These are phyloP conservation scores for Amiota mariae DNA, from an alignment of 2,888 invertebrate species.

Conservation along the genomic window DNA sequence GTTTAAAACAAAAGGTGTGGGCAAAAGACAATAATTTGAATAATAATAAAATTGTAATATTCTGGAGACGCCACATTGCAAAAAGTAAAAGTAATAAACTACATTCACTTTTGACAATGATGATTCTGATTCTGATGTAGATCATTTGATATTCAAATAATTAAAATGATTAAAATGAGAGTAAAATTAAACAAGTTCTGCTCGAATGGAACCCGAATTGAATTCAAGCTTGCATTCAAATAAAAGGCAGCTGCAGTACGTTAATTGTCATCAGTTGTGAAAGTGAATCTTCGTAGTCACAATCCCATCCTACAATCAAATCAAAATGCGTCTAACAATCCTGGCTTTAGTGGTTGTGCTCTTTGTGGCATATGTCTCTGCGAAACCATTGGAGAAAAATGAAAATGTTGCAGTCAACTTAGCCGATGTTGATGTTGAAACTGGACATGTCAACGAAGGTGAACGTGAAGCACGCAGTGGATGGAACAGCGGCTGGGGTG, in stretches of 20 bases:
- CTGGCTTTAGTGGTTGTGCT: slow-evolving; percentile 42
- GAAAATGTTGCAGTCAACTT: slow-evolving; percentile 30
- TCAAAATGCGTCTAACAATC: slow-evolving; percentile 49
- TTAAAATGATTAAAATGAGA: neutral
- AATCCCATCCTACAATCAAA: neutral
- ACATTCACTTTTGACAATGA: too few species aligned
- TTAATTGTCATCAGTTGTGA: slow-evolving; percentile 42
- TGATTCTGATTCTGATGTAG: too few species aligned
- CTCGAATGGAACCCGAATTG: neutral
- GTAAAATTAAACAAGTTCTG: neutral
- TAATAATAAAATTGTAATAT: too few species aligned
- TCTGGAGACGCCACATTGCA: too few species aligned
- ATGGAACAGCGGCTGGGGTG: slow-evolving; percentile 41
- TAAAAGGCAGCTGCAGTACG: slow-evolving; percentile 43
- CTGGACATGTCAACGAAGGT: slow-evolving; percentile 55
- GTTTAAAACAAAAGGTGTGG: too few species aligned
- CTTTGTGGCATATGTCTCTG: slow-evolving; percentile 41
- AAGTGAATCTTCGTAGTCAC: slow-evolving; percentile 7
- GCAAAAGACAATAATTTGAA: too few species aligned
- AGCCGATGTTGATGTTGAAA: slow-evolving; percentile 47
- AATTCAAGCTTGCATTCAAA: slow-evolving; percentile 25
- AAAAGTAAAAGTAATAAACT: too few species aligned
- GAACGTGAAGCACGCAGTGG: slow-evolving; percentile 41
- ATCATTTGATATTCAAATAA: neutral
- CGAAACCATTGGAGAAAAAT: slow-evolving; percentile 33